Percentiles rank a stretch among this genome's conserved stretches.
phyloP scores from a whole-genome alignment of 2,113 vertebrate genomes.

The Mandrillus leucophaeus region DNA sequence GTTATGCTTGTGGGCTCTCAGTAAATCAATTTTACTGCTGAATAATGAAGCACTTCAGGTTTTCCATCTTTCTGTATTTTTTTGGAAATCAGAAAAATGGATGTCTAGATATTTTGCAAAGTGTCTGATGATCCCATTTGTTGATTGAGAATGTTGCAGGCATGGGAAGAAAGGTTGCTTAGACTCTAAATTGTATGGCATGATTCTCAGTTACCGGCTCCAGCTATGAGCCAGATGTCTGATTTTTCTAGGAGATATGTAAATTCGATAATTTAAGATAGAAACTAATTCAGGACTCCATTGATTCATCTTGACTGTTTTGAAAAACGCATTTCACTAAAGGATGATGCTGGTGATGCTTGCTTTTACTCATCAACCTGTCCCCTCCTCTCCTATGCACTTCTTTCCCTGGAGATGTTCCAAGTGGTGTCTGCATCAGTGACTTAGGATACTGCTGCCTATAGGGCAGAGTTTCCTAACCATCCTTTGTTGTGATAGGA shows the following conservation, averaged over 20 bases:
- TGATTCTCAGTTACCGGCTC: constrained; percentile 40
- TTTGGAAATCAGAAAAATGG: constrained; percentile 56
- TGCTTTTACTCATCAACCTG: neutral
- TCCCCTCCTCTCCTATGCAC: neutral
- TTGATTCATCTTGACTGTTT: constrained; percentile 26
- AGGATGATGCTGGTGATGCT: neutral
- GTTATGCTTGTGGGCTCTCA: constrained; percentile 42
- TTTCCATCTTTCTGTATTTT: constrained; percentile 62
- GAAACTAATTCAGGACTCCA: constrained; percentile 1
- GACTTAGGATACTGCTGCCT: neutral
- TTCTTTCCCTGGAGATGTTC: neutral
- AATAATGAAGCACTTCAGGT: constrained; percentile 63
- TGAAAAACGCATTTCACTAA: constrained; percentile 25
- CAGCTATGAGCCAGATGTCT: constrained; percentile 35
- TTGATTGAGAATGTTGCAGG: constrained; percentile 27
- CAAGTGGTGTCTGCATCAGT: neutral
- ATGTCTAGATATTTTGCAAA: constrained; percentile 47
- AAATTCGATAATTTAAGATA: constrained; percentile 41
- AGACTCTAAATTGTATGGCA: constrained; percentile 46
- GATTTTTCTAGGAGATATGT: constrained; percentile 20
- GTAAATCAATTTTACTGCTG: constrained; percentile 63
- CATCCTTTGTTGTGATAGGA: neutral
- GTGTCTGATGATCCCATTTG: constrained; percentile 10
- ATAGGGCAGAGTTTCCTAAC: neutral
- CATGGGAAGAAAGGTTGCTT: constrained; percentile 36